A percentile compares a stretch with the other conserved stretches of the same genome.
Evolutionary conservation across 1,140 invertebrate genomes (phyloP).

Genomic region (Lethrus apterus): DNA sequence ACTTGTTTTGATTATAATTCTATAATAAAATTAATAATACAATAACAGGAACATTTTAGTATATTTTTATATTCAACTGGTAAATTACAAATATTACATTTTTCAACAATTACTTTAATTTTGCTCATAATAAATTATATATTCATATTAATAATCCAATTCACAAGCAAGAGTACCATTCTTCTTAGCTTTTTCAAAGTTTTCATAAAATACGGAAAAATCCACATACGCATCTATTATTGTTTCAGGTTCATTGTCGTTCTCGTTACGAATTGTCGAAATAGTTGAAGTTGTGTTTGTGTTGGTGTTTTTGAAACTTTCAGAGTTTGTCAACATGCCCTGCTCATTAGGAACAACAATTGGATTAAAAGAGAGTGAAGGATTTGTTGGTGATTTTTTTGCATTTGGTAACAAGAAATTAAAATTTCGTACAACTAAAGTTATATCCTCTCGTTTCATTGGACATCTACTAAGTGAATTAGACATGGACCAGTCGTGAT

Average conservation of each 20-base stretch:
- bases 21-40: too few species aligned
- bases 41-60: too few species aligned
- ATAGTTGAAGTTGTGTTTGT: constrained; percentile 32
- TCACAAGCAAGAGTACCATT: constrained; percentile 29
- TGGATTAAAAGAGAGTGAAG: constrained; percentile 52
- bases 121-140: too few species aligned
- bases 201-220: constrained; percentile 74
- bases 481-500: constrained; percentile 72
- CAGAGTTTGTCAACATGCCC: constrained; percentile 18
- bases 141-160: constrained; percentile 20
- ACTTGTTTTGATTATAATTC: too few species aligned
- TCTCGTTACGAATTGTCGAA: constrained; percentile 31
- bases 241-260: constrained; percentile 28
- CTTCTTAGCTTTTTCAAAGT: constrained; percentile 44
- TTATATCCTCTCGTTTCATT: constrained; percentile 68
- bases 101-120: too few species aligned
- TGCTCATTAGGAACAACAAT: constrained; percentile 38
- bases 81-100: too few species aligned
- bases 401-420: constrained; percentile 69
- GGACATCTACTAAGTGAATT: constrained; percentile 44
- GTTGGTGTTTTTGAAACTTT: constrained; percentile 28
- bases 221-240: constrained; percentile 75
- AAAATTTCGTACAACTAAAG: constrained; percentile 79
- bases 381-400: constrained; percentile 45
- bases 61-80: too few species aligned